Base-by-base conservation (phyloP, 1,140 invertebrate genomes). In the Drosophila orena region DNA sequence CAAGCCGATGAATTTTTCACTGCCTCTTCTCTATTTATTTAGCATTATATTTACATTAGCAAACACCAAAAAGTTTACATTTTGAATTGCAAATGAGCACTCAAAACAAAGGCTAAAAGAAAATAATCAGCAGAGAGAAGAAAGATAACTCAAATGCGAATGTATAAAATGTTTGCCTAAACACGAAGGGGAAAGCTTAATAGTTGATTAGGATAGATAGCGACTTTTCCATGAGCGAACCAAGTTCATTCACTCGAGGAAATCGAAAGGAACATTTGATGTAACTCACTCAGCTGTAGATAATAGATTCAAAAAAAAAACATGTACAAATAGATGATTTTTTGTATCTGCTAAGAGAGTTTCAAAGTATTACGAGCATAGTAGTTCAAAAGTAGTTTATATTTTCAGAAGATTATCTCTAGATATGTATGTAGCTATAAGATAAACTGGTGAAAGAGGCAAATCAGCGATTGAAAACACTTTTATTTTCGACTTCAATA, bases 221-320 rank as follows among this genome's bases (percentile, higher is more conserved):
- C 40, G 62, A 35, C 24, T 52, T 20, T 46, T 54, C 27, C 54
- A 69, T 55, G 17, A 38, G 42, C 35, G 17, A 40, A 40, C 27
- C 54, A 70, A 69, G 66, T 70, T 70, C 66, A 70, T 70, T 70
- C 50, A 70, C 66, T 24, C 27, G n/a, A 34, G 53, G 66, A 70
- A 70, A 69, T 69, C 42, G 65, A 70, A 70, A 56, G 30, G 64
- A 40, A 70, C 17, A 47, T 37, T 37, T 6, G 24, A 20, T 11
- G 0, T 0, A 4, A 14, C 10, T 30, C 10, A 30, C 30, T 30
- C 8, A 8, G 27, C 7, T 8, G 27, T 8, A 30, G 3, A 8
- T 30, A 30, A 30, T 10, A 10, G 1, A 30, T 30, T 10, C 8
- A 30, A 30, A 10, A 8, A 10, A 8, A 30, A 30, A 8, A 8